These are phyloP conservation scores for Myopa tessellatipennis DNA, from an alignment of 2,888 invertebrate genomes.

Conservation along the genomic window DNA sequence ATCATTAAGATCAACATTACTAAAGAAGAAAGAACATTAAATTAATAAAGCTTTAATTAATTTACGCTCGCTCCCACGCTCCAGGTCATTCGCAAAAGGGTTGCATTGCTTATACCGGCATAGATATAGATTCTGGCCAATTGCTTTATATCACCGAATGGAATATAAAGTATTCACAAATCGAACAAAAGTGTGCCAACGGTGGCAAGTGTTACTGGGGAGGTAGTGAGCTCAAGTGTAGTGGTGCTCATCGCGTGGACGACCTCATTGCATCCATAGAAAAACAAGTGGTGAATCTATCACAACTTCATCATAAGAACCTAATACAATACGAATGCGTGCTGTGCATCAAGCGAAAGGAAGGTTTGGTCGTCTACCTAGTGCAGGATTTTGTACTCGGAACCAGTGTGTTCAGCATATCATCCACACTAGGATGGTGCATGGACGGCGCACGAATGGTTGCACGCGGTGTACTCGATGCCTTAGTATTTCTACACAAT, in stretches of 20 bases:
- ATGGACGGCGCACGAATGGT: conserved; percentile 70
- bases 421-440: conserved; percentile 65
- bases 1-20: too few species aligned
- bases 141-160: conserved; percentile 82
- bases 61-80: too few species aligned
- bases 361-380: conserved; percentile 75
- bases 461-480: conserved; percentile 79
- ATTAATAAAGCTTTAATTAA: not conserved
- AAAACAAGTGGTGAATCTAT: conserved; percentile 80
- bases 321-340: conserved; percentile 82
- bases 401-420: conserved; percentile 64
- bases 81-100: conserved; percentile 79
- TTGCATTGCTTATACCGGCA: conserved; percentile 79
- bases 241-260: conserved; percentile 64
- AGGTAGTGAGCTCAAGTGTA: conserved; percentile 59
- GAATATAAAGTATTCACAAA: conserved; percentile 71
- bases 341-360: conserved; percentile 73
- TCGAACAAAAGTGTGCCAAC: conserved; percentile 61
- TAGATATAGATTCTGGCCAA: conserved; percentile 80
- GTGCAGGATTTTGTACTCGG: conserved; percentile 76
- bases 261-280: conserved; percentile 72
- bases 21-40: too few species aligned
- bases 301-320: conserved; percentile 77
- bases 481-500: conserved; percentile 82
- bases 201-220: conserved; percentile 64